Base-by-base conservation (phyloP, 1,140 invertebrate species). In the Halotydeus destructor region DNA sequence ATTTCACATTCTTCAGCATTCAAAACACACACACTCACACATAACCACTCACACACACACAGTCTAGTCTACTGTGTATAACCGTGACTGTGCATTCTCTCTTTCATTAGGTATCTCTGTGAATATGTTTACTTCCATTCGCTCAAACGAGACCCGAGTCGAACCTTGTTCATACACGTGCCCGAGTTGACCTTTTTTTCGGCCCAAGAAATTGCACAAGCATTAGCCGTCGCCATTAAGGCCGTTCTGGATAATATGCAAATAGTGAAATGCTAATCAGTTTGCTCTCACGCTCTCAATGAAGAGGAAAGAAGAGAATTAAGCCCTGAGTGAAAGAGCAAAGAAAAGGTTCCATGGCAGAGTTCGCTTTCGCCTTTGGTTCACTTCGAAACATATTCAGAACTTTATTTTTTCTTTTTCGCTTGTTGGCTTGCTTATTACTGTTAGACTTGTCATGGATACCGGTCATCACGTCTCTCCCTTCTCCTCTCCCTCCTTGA, bases 131-230 rank as follows among this genome's bases (percentile, higher is more conserved):
- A 46, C 19, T 23, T 9, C n/a, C 34, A 16, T 30, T 46, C 45
- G 26, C 23, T 46, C 5, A 12, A 23, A 25, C 12, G 28, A 8
- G 14, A 33, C 23, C 16, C 12, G 4, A n/a, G 18, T 3, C 3
- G 45, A 28, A 35, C 45, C 18, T 12, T 45, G 18, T 46, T 46
- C 25, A 38, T 46, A 12, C 45, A 46, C 26, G 45, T 46, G n/a
- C 45, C 45, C 3, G 24, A 44, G 12, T 14, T 46, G n/a, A 21
- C 5, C n/a, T 16, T 36, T n/a, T n/a, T 19, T 2, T 21, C 12
- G 5, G 6, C 19, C 2, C n/a, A 46, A 28, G 43, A 46, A n/a
- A 40, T 46, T 3, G 5, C 21, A 2, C 23, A n/a, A 8, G 26
- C 45, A 21, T 3, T 46, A 2, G 22, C 43, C 22, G 12, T 46